Base-by-base conservation (phyloP, 2,888 invertebrate genomes). In the Germaria angustata region DNA sequence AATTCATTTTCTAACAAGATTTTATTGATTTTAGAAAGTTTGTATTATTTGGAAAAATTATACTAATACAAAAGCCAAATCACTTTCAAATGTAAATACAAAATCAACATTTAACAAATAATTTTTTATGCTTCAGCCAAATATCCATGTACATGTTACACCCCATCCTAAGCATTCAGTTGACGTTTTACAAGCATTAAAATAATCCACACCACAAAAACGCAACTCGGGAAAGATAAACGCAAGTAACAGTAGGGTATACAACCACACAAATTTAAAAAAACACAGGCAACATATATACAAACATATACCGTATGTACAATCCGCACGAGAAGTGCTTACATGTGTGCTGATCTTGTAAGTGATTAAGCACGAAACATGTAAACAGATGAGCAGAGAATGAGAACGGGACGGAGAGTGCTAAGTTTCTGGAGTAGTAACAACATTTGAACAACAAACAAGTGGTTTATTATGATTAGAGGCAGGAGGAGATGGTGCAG, bases 101-200 rank as follows among this genome's bases (percentile, higher is more conserved):
- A 8, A 22, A 55, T 32, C 55, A 65, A 36, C 13, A 34, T 17
- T 13, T 63, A 28, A 7, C n/a, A 49, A 46, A 28, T 39, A 59
- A 44, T 51, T 55, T 11, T 13, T n/a, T 44, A 36, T 46, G 15
- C 13, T 46, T 51, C 9, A 24, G 46, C 15, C 36, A 13, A 39
- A 81, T 66, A 73, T 81, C 73, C 81, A 69, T 63, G 65, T 78
- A 65, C 63, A 57, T 81, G 78, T 81, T 73, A 78, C 69, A 73
- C 73, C 73, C 51, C 73, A 73, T 63, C 72, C 55, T 34, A 28
- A 81, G 78, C 63, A 72, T 78, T 41, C 68, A 81, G 55, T 81
- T 82, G 78, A 79, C 78, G 75, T 79, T 78, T 82, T 75, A 82
- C 78, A 79, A 82, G 75, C 59, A 71, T 71, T 79, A 79, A 79